Base-by-base conservation (phyloP, 2,113 vertebrate genomes). In the Macrotis lagotis region DNA sequence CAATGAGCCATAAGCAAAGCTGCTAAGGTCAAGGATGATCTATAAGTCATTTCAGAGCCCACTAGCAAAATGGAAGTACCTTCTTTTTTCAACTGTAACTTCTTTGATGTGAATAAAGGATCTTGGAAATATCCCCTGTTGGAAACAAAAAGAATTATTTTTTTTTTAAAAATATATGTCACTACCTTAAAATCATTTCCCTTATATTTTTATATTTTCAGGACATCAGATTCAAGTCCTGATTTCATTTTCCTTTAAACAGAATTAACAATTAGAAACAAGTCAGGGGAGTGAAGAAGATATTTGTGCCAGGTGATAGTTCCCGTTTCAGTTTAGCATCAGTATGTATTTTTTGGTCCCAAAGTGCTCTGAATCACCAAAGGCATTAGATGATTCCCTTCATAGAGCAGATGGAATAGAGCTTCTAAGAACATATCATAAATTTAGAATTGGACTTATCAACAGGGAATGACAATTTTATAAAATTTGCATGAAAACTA, bases 61-160 rank as follows among this genome's bases (percentile, higher is more conserved):
- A 94, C 49, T n/a, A 31, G 26, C 1, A 24, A 90, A 93, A 92
- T 66, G 51, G 53, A 88, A 97, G 97, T 98, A 99, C 99, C 99
- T 99, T 98, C 98, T 99, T 97, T 99, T 99, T 97, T 99, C 98
- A 95, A 99, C 90, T 51, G 98, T 95, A 94, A 98, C 98, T 95
- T 99, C 99, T 97, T 99, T 99, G 92, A 99, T 97, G 50, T 99
- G 98, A 94, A 99, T 98, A 95, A 99, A 99, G 93, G 98, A 99
- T 96, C 98, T 99, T 49, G 99, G 99, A 96, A 99, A 99, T 96
- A 99, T 98, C 89, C 99, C 99, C 99, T 99, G 97, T 96, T 95
- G 93, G 95, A 94, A 94, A 95, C 6, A 94, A 90, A 94, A 92
- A 48, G 37, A 92, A 53, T 37, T 0, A 49, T 49, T 83, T 83